Base-by-base conservation (phyloP, 1,140 invertebrate species). In the Pseudomyrmex sp. region DNA sequence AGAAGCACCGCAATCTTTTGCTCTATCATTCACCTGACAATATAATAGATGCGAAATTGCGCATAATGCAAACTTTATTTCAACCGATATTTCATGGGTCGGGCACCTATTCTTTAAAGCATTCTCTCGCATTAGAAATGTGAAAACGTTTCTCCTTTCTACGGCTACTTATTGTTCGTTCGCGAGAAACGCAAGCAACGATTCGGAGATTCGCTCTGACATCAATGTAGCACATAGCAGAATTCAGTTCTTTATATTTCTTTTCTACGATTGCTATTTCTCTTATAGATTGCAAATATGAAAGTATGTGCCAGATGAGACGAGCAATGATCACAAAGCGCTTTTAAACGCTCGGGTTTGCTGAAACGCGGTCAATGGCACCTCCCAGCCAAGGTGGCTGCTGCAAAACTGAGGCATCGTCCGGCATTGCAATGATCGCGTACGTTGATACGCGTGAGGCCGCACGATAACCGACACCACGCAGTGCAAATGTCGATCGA, bases 191-290 rank as follows among this genome's bases (percentile, higher is more conserved):
- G 50, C 46, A 56, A 56, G 65, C 52, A 80, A 58, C 82, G 65
- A 87, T 88, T 88, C 70, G 82, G 82, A 70, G 72, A 76, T 65
- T 62, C 75, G 69, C 48, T 68, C 69, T 82, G 75, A 87, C 86
- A 83, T 88, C 83, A 88, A 72, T 66, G 65, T 35, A 35, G 5
- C 35, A 35, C 5, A 35, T 35, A 35, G 35, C 35, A 7, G 5
- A 4, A 35, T 35, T 35, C 5, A 35, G 0, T 35, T 0, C 35
- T 35, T 35, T 35, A 5, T 35, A 35, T 35, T 35, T 35, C 0
- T 35, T 35, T 0, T 35, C 35, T 7, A 35, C 35, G 35, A 35
- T 35, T 35, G 26, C 35, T 35, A 35, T 35, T 35, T 7, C 5
- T 35, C 35, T 35, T 35, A 7, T 7, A 35, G 35, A 35, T 35